Conservation (phyloP, 1,140 invertebrate species). For the Lutraria rhynchaena region DNA sequence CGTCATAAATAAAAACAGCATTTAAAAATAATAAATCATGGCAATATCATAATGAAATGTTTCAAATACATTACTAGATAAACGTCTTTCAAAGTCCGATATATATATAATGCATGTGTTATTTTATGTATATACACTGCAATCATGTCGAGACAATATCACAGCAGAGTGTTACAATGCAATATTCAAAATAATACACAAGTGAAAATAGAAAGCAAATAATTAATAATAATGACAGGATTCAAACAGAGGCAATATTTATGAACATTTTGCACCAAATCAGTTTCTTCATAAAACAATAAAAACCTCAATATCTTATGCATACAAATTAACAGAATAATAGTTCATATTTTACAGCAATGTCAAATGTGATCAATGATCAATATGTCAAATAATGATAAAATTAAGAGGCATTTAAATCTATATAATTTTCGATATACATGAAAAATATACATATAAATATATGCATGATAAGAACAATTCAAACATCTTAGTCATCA, state of each 20-base stretch:
- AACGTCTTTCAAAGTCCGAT: background rate
- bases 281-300: constrained; percentile 5
- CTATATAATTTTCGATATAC: too few relatives aligned
- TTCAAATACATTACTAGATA: background rate
- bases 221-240: background rate
- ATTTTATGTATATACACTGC: too few relatives aligned
- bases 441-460: too few relatives aligned
- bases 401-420: too few relatives aligned
- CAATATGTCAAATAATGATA: too few relatives aligned
- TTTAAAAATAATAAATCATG: background rate
- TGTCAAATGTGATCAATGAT: too few relatives aligned
- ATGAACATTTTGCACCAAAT: constrained; percentile 24
- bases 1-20: background rate
- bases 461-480: too few relatives aligned
- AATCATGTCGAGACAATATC: too few relatives aligned
- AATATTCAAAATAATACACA: constrained; percentile 3
- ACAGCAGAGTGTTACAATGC: constrained; percentile 19
- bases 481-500: too few relatives aligned
- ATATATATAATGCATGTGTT: constrained; percentile 5
- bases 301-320: background rate
- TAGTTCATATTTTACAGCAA: too few relatives aligned
- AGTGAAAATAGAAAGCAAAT: background rate
- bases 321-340: too few relatives aligned
- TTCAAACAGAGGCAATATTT: constrained; percentile 3
- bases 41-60: background rate